Conservation (phyloP, 2,888 invertebrate genomes). For the Rhagophthalmus giganteus region DNA sequence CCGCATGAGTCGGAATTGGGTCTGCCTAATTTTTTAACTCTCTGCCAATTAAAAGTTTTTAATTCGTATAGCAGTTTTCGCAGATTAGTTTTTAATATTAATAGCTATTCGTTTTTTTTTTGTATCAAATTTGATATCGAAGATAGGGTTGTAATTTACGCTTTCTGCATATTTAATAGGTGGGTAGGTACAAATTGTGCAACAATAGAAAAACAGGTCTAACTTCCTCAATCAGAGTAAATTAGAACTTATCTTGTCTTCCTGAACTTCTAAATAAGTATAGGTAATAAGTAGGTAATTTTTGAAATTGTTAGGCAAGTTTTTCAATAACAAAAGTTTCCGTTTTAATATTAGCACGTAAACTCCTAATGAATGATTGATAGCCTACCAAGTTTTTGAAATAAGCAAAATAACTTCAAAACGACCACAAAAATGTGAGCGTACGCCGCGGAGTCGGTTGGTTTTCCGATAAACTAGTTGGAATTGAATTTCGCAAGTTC, state of each 20-base stretch:
- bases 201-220: no score
- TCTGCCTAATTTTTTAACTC: slow-evolving; percentile 1
- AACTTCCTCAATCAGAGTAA: no score
- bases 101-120: no score
- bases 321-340: slow-evolving; percentile 5
- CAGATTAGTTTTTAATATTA: no score
- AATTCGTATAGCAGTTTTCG: no score
- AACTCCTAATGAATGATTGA: slow-evolving; percentile 17
- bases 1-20: slow-evolving; percentile 12
- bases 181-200: no score
- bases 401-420: slow-evolving; percentile 24
- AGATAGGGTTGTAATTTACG: neutral
- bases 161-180: no score
- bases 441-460: slow-evolving; percentile 23
- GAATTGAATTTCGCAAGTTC: slow-evolving; percentile 32
- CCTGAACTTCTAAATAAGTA: no score
- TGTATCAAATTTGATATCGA: neutral
- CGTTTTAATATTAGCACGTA: slow-evolving; percentile 9
- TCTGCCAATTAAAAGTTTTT: neutral
- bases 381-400: slow-evolving; percentile 8
- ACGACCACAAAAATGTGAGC: slow-evolving; percentile 26
- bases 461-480: slow-evolving; percentile 29
- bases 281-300: no score
- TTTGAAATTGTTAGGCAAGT: no score
- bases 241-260: no score